These are phyloP conservation scores for Tamandua tetradactyla DNA, from an alignment of 2,797 vertebrate species.

Conservation along the genomic window DNA sequence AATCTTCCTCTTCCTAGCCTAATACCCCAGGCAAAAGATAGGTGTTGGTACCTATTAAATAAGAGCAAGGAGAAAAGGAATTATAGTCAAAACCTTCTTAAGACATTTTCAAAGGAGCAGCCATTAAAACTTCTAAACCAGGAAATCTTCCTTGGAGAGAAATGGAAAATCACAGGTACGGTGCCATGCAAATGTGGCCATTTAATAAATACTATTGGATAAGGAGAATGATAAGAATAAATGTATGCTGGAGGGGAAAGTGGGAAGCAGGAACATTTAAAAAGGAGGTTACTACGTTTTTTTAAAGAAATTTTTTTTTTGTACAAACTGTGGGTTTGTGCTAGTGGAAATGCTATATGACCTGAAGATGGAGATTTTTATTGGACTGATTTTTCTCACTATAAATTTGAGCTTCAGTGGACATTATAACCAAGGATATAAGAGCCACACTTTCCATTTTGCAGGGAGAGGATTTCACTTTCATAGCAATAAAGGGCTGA, in stretches of 20 bases:
- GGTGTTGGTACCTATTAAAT: slow-evolving; percentile 80
- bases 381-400: not conserved
- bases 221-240: slow-evolving; percentile 73
- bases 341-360: slow-evolving; percentile 30
- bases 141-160: slow-evolving; percentile 79
- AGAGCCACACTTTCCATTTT: not conserved
- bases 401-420: not conserved
- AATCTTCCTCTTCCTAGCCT: slow-evolving; percentile 79
- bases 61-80: slow-evolving; percentile 78
- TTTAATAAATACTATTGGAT: slow-evolving; percentile 77
- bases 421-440: not conserved
- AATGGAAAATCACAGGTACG: slow-evolving; percentile 74
- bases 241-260: slow-evolving; percentile 65
- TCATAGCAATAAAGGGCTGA: not conserved
- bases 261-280: slow-evolving; percentile 49
- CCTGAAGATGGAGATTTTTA: slow-evolving; percentile 6
- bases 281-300: slow-evolving; percentile 24
- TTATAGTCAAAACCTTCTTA: slow-evolving; percentile 80
- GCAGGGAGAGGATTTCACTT: not conserved
- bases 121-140: slow-evolving; percentile 80
- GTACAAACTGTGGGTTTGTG: slow-evolving; percentile 39
- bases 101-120: slow-evolving; percentile 80
- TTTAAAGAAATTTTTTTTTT: too few species aligned
- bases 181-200: slow-evolving; percentile 75
- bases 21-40: slow-evolving; percentile 81